phyloP scores from a whole-genome alignment of 2,113 vertebrate species.

The Trochalopteron elliotii region DNA sequence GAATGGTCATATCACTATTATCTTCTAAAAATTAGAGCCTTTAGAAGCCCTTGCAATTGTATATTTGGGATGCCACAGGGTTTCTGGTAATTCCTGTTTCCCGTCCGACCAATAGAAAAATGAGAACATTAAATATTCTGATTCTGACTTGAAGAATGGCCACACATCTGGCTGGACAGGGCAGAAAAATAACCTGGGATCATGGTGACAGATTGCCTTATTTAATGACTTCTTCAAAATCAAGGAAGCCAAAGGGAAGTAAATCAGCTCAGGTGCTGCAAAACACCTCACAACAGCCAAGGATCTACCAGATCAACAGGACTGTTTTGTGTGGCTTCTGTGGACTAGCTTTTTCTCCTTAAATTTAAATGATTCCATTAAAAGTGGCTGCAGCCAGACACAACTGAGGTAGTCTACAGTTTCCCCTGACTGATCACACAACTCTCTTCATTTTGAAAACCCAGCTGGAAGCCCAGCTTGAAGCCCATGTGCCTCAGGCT shows the following conservation, averaged over 20 bases:
- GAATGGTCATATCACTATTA: neutral
- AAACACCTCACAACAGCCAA: neutral
- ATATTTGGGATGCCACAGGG: neutral
- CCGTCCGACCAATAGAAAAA: neutral
- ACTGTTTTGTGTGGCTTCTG: neutral
- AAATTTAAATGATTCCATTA: neutral
- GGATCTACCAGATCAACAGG: neutral
- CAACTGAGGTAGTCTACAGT: neutral
- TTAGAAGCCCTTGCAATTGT: neutral
- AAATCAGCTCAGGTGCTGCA: neutral
- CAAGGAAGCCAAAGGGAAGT: neutral
- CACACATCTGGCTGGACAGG: neutral
- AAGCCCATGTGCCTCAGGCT: neutral
- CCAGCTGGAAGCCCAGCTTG: neutral
- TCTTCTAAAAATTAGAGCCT: neutral
- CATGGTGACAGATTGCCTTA: neutral
- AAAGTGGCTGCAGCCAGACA: neutral
- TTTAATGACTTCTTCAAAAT: neutral
- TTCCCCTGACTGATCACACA: neutral
- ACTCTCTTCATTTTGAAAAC: neutral
- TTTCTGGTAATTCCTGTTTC: neutral
- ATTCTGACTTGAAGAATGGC: neutral
- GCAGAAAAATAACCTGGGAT: neutral
- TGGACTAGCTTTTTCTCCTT: slow-evolving; percentile 12
- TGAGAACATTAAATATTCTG: neutral